These are phyloP conservation scores for Trichomycterus rosablanca DNA, from an alignment of 2,113 vertebrate genomes.

Conservation along the genomic window DNA sequence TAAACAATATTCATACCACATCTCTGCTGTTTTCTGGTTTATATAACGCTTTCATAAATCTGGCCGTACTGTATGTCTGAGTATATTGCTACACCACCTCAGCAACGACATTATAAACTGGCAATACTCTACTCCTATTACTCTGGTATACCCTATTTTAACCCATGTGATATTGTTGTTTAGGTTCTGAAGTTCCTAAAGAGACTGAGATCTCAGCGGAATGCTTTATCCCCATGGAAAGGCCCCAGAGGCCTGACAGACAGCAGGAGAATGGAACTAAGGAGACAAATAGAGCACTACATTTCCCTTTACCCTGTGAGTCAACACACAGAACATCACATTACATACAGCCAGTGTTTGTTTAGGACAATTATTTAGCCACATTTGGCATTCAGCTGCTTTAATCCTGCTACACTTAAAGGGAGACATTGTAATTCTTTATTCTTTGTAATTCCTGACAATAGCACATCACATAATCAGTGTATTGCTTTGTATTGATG, in stretches of 20 bases:
- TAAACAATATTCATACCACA: too few relatives aligned
- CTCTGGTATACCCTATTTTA: too few relatives aligned
- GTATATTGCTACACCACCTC: neutral
- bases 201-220: conserved; percentile 56
- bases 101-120: neutral
- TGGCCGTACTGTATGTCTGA: neutral
- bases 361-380: too few relatives aligned
- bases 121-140: too few relatives aligned
- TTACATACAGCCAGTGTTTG: neutral
- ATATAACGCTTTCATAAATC: neutral
- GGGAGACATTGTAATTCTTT: too few relatives aligned
- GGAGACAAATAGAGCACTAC: conserved; percentile 78
- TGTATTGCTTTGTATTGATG: too few relatives aligned
- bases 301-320: conserved; percentile 74
- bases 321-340: conserved; percentile 16
- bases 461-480: too few relatives aligned
- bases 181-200: conserved; percentile 79
- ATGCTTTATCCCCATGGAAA: conserved; percentile 61
- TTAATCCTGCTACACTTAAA: too few relatives aligned
- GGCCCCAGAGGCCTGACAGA: conserved; percentile 72
- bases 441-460: too few relatives aligned
- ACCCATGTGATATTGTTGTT: neutral
- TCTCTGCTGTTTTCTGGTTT: too few relatives aligned
- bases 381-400: too few relatives aligned
- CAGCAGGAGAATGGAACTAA: conserved; percentile 71